These are phyloP conservation scores for Gymnocheta viridis DNA, from an alignment of 2,888 invertebrate species.

Conservation along the genomic window DNA sequence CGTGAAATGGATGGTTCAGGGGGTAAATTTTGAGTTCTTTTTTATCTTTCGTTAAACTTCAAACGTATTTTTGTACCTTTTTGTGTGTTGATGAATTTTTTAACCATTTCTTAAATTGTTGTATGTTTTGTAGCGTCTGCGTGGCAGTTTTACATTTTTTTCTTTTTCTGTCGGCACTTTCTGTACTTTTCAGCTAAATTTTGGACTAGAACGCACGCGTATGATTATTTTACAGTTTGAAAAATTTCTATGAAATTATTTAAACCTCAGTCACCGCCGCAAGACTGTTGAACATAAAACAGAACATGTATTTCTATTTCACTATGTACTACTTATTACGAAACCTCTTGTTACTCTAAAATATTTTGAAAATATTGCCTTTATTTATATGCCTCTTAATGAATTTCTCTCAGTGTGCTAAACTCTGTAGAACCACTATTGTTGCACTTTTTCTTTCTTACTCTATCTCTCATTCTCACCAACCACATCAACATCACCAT, in stretches of 20 bases:
- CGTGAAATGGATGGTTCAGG: slow-evolving; percentile 33
- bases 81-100: slow-evolving; percentile 34
- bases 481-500: slow-evolving; percentile 74
- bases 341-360: too few species aligned
- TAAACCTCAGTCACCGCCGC: too few species aligned
- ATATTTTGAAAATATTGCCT: too few species aligned
- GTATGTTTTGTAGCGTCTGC: slow-evolving; percentile 18
- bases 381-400: too few species aligned
- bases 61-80: slow-evolving; percentile 44
- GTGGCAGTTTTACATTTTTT: slow-evolving; percentile 38
- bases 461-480: slow-evolving; percentile 60
- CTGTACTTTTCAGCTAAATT: slow-evolving; percentile 31
- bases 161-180: slow-evolving; percentile 32
- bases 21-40: slow-evolving; percentile 40
- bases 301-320: too few species aligned
- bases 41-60: slow-evolving; percentile 40
- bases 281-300: too few species aligned
- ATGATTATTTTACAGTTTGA: slow-evolving; percentile 13
- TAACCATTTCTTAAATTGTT: slow-evolving; percentile 30
- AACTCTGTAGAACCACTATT: background rate
- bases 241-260: background rate
- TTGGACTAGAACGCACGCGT: slow-evolving; percentile 22
- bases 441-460: background rate
- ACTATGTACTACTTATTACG: too few species aligned
- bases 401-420: slow-evolving; percentile 19